These are phyloP conservation scores for Acanthosepion lycidas DNA, from an alignment of 2,888 invertebrate genomes.

Conservation along the genomic window DNA sequence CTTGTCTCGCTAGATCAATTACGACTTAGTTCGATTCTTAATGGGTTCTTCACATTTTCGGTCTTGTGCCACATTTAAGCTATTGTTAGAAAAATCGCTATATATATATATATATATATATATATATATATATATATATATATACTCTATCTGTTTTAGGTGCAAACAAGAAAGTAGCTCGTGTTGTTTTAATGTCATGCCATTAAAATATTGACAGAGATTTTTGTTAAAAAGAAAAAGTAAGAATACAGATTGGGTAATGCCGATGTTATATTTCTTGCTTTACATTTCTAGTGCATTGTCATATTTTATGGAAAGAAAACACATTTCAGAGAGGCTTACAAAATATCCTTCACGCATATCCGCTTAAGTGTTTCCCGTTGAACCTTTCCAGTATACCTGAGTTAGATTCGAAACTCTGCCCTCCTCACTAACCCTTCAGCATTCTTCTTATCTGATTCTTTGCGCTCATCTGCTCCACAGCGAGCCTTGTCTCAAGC, in stretches of 20 bases:
- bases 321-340: not conserved
- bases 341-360: not conserved
- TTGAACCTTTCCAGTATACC: not conserved
- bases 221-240: not conserved
- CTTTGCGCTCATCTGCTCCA: not conserved
- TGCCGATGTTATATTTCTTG: not conserved
- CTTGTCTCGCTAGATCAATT: too few species aligned
- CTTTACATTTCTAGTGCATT: not conserved
- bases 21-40: too few species aligned
- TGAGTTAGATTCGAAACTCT: not conserved
- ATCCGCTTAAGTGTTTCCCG: not conserved
- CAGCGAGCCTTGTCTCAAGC: not conserved
- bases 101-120: not conserved
- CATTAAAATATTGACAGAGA: not conserved
- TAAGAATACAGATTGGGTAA: not conserved
- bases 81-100: too few species aligned
- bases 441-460: too few species aligned
- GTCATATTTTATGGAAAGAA: not conserved
- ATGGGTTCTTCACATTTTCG: too few species aligned
- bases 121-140: not conserved
- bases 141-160: not conserved
- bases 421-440: not conserved
- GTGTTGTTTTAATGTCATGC: not conserved
- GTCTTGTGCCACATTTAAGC: too few species aligned
- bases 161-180: not conserved